Conservation (phyloP, 2,888 invertebrate species). For the Exocentrus adspersus region DNA sequence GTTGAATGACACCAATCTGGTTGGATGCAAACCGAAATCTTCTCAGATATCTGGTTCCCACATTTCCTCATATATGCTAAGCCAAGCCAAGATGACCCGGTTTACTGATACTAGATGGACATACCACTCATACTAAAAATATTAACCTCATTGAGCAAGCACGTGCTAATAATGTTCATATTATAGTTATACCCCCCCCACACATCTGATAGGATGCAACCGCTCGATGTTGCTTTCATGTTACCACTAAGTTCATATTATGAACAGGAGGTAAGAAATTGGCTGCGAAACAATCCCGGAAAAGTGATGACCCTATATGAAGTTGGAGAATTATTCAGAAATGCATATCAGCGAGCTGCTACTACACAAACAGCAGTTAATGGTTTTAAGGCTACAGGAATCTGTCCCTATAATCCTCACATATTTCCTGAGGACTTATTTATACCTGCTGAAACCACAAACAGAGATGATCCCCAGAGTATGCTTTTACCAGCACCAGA, state of each 20-base stretch:
- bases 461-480: neutral
- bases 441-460: neutral
- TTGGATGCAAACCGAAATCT: conserved; percentile 31
- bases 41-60: conserved; percentile 17
- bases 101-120: neutral
- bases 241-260: conserved; percentile 16
- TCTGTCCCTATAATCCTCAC: neutral
- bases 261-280: neutral
- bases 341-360: neutral
- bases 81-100: neutral
- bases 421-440: neutral
- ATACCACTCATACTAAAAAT: neutral
- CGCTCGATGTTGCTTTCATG: conserved; percentile 21
- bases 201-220: conserved; percentile 3
- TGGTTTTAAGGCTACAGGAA: neutral
- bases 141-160: neutral
- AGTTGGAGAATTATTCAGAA: neutral
- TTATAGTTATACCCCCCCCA: neutral
- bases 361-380: neutral
- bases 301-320: neutral
- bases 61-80: neutral
- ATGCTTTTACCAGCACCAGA: too few species aligned
- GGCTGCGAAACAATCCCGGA: neutral
- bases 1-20: conserved; percentile 23
- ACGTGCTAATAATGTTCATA: neutral